These are phyloP conservation scores for Caenorhabditis sp. DNA, from an alignment of 2,888 invertebrate species.

Conservation along the genomic window DNA sequence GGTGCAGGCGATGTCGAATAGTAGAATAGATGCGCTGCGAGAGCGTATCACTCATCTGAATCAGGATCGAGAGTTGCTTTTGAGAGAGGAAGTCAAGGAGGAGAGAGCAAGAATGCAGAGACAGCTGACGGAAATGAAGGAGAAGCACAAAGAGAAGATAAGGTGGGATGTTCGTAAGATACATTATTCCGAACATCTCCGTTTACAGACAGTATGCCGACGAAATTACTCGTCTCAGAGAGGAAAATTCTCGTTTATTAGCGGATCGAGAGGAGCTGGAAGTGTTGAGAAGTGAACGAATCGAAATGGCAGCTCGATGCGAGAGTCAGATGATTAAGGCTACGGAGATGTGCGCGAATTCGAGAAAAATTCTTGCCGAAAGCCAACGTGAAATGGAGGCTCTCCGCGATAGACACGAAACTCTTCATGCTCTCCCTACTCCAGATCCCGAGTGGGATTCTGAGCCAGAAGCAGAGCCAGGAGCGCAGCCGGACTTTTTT, in stretches of 20 bases:
- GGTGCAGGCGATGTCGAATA: conserved; percentile 7
- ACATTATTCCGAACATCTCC: no score
- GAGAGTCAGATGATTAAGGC: conserved; percentile 33
- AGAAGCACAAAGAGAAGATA: conserved; percentile 8
- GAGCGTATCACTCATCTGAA: conserved; percentile 27
- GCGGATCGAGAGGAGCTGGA: conserved; percentile 14
- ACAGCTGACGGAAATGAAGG: conserved; percentile 19
- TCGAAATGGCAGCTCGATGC: conserved; percentile 9
- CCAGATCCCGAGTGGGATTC: conserved; percentile 5
- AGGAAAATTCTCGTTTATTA: conserved; percentile 1
- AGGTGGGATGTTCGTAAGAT: neutral
- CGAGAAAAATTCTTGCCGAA: conserved; percentile 9
- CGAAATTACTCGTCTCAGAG: conserved; percentile 22
- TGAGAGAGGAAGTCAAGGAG: conserved; percentile 38
- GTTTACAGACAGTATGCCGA: conserved; percentile 20
- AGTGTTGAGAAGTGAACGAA: neutral
- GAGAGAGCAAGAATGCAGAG: conserved; percentile 25
- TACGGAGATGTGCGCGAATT: conserved; percentile 1
- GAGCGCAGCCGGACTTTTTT: neutral
- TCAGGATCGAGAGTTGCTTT: conserved; percentile 1
- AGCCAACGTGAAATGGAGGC: conserved; percentile 18
- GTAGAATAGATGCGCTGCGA: conserved; percentile 16
- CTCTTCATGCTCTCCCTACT: neutral
- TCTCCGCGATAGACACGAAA: neutral
- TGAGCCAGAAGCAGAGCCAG: neutral